Evolutionary conservation across 2,888 invertebrate species (phyloP).

Genomic region (Bugula neritina): DNA sequence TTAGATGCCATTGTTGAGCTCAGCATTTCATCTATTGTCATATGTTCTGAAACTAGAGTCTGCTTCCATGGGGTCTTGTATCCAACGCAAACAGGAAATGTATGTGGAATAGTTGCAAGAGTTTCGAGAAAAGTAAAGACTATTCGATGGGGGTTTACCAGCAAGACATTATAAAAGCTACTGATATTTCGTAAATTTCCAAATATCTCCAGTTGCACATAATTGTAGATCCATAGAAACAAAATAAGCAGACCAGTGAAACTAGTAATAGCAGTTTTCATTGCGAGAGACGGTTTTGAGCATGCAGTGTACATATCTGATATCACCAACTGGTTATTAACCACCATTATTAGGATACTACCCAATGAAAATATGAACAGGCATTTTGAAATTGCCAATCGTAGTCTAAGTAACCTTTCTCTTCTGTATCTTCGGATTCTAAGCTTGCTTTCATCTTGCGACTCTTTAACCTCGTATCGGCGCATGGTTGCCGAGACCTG

Average conservation of each 20-base stretch:
- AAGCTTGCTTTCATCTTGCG: not conserved
- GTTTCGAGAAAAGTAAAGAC: not conserved
- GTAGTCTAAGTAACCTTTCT: not conserved
- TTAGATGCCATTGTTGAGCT: not conserved
- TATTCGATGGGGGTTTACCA: constrained; percentile 1
- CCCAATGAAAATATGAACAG: not conserved
- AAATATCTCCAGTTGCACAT: constrained; percentile 10
- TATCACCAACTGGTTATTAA: constrained; percentile 12
- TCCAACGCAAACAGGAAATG: not conserved
- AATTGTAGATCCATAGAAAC: constrained; percentile 5
- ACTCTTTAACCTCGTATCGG: not conserved
- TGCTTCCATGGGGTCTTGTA: no score
- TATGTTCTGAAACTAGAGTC: not conserved
- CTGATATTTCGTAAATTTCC: not conserved
- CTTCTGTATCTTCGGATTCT: not conserved
- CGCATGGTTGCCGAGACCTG: not conserved
- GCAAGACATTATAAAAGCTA: not conserved
- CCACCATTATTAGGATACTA: constrained; percentile 12
- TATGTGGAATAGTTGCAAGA: not conserved
- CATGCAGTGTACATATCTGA: not conserved
- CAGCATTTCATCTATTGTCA: not conserved
- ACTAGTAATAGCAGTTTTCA: not conserved
- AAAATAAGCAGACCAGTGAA: not conserved
- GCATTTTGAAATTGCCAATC: not conserved
- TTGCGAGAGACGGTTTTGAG: not conserved